These are phyloP conservation scores for Chrosomus eos DNA, from an alignment of 2,797 vertebrate genomes.

Conservation along the genomic window DNA sequence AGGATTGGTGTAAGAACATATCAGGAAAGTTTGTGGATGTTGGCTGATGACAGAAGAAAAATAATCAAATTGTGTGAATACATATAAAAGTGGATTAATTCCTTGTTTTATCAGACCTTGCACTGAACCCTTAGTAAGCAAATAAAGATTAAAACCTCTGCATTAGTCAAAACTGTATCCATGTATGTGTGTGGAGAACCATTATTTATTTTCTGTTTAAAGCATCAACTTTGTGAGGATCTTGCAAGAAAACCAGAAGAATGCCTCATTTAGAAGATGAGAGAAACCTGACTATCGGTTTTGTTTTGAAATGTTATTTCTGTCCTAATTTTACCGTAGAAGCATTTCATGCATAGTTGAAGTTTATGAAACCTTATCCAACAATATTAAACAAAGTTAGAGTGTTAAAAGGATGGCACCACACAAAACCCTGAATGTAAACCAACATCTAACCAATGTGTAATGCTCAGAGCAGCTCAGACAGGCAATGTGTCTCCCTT, in stretches of 20 bases:
- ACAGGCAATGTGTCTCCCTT: constrained; percentile 13
- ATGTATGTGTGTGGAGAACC: constrained; percentile 11
- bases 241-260: constrained; percentile 25
- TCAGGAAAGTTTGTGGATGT: constrained; percentile 46
- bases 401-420: constrained; percentile 55
- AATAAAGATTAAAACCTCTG: constrained; percentile 18
- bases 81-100: constrained; percentile 39
- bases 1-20: constrained; percentile 52
- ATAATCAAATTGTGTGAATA: constrained; percentile 46
- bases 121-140: constrained; percentile 40
- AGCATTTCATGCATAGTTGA: constrained; percentile 47
- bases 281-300: constrained; percentile 41
- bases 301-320: constrained; percentile 52
- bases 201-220: constrained; percentile 35
- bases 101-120: constrained; percentile 49
- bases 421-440: constrained; percentile 42
- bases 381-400: constrained; percentile 55
- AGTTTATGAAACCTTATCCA: constrained; percentile 55
- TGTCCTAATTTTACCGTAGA: constrained; percentile 40
- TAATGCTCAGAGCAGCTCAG: background rate
- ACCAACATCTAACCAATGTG: constrained; percentile 34
- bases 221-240: constrained; percentile 10
- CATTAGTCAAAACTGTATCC: constrained; percentile 38
- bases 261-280: constrained; percentile 7
- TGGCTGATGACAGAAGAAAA: constrained; percentile 42